Evolutionary conservation across 2,113 vertebrate genomes (phyloP).

Genomic region (Nesogale talazaci): DNA sequence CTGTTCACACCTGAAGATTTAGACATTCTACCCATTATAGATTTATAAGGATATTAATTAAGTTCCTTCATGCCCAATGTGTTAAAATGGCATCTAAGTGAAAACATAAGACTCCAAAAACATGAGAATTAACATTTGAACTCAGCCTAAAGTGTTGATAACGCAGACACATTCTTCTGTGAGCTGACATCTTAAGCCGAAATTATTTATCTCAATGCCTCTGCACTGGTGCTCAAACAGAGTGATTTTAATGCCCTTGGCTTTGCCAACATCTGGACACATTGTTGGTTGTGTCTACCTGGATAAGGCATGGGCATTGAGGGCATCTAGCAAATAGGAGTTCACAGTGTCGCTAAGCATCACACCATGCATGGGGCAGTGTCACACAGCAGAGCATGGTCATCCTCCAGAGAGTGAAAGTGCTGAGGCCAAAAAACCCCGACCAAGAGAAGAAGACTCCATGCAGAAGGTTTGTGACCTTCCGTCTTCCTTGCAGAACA

Average conservation of each 20-base stretch:
- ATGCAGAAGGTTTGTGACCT: fast-evolving
- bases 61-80: neutral
- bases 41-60: neutral
- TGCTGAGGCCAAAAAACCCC: neutral
- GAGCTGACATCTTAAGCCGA: neutral
- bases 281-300: neutral
- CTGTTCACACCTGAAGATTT: no score
- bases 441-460: neutral
- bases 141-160: neutral
- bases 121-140: fast-evolving
- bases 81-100: neutral
- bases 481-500: no score
- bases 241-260: neutral
- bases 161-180: neutral
- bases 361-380: fast-evolving
- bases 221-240: neutral
- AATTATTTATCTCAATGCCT: neutral
- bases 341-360: neutral
- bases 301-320: fast-evolving
- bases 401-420: neutral
- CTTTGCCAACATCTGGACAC: neutral
- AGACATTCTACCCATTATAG: neutral
- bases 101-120: neutral
- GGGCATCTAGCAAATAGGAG: no score
- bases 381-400: neutral